Evolutionary conservation across 1,140 invertebrate genomes (phyloP), one percentile per base, ranked within the genome.

Genomic region (Leptinotarsa defecta): DNA sequence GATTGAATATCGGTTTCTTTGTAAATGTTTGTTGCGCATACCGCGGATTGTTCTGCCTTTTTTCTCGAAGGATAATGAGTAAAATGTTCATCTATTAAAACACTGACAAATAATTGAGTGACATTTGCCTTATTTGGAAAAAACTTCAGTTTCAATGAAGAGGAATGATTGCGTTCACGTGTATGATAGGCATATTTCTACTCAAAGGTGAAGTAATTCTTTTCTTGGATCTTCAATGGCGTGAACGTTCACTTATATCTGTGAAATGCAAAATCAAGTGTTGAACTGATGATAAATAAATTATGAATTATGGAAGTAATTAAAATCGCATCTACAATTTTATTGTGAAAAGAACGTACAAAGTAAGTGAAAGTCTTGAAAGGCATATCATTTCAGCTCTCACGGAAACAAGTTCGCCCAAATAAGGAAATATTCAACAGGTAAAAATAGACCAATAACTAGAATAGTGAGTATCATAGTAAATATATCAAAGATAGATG

Each of bases 1-100:
- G 68, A 77, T 74, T 74, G 69, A 77, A 68, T 74, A 77, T 77
- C 76, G 76, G 72, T 71, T 68, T 68, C 76, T 74, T 76, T 77
- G 76, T 68, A 34, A 74, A 74, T 71, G 71, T 74, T 57, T 67
- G 62, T 61, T 48, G 71, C 71, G 64, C 76, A 77, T 77, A 69
- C 76, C 71, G 43, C 57, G 72, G 68, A 74, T 77, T 19, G 67
- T 67, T 73, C 34, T 48, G 15, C 64, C 43, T 69, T 76, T 73
- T 76, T 76, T 67, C 48, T 62, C 63, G 69, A 73, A 72, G 57
- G 34, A 73, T 73, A 73, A 73, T 73, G 71, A 73, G 71, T 67
- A 19, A 73, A 73, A 73, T 73, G 71, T 73, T 73, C 71, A 73
- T 73, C 62, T 73, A 65, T 73, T 73, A 65, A 62, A 73, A 73